These are phyloP conservation scores for Colossoma macropomum DNA, from an alignment of 2,113 vertebrate genomes.

Conservation along the genomic window DNA sequence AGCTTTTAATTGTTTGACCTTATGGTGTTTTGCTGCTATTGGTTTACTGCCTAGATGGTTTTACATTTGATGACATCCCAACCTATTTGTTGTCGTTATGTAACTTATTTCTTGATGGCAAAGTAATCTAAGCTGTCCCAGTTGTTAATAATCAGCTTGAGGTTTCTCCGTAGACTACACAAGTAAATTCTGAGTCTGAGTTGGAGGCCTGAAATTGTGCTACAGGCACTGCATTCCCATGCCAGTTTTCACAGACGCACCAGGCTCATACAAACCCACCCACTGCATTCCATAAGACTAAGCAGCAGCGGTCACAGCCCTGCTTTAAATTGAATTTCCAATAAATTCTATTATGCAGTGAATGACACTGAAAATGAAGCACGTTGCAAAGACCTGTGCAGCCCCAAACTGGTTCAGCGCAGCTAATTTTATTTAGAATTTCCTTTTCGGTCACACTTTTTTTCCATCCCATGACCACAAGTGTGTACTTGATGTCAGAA, in stretches of 20 bases:
- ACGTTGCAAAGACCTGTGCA: not conserved
- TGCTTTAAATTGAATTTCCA: constrained; percentile 58
- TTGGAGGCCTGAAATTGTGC: constrained; percentile 10
- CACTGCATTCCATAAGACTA: constrained; percentile 30
- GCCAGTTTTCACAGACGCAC: constrained; percentile 8
- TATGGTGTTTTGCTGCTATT: not conserved
- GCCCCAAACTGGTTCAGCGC: not conserved
- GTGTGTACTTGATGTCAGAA: not conserved
- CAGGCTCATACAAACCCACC: constrained; percentile 7
- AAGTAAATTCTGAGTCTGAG: not conserved
- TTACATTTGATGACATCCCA: not conserved
- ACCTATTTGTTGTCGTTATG: not conserved
- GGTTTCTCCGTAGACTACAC: not conserved
- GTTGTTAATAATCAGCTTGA: constrained; percentile 3
- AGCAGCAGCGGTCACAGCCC: constrained; percentile 40
- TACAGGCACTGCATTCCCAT: not conserved
- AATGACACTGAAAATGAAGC: constrained; percentile 1
- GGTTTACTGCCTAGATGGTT: not conserved
- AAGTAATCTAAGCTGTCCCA: not conserved
- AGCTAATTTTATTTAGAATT: constrained; percentile 24
- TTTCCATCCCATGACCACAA: constrained; percentile 24
- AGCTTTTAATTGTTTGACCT: not conserved
- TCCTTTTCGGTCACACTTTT: constrained; percentile 7
- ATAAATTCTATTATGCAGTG: constrained; percentile 34
- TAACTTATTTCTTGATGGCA: not conserved